A percentile compares a stretch with the other conserved stretches of the same genome.
Conservation (phyloP, 37 sponge, comb jelly and placozoan genomes). For the Ephydatia muelleri region DNA sequence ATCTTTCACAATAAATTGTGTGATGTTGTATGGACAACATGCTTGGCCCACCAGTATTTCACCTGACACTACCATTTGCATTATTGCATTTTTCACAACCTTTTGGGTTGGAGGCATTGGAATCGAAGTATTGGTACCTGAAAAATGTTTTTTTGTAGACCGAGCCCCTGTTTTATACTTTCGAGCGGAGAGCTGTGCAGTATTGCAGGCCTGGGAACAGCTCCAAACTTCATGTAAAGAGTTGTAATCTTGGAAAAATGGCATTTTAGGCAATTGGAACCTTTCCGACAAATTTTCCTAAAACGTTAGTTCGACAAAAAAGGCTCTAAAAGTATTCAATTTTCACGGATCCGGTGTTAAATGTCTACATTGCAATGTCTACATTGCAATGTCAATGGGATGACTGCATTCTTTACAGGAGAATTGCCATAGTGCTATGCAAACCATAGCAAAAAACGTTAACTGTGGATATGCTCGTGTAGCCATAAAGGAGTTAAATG, state of each 20-base stretch:
- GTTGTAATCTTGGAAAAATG: neutral
- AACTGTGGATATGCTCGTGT: no score
- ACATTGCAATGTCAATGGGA: no score
- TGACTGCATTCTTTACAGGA: no score
- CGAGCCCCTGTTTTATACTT: neutral
- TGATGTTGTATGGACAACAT: neutral
- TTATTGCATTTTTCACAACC: neutral
- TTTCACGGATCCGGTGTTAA: no score
- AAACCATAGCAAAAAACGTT: no score
- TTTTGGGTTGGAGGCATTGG: neutral
- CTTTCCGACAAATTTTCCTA: neutral
- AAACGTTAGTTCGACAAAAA: no score
- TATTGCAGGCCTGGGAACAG: no score
- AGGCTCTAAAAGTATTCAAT: no score
- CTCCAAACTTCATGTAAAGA: slow-evolving; percentile 13
- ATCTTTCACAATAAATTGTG: neutral
- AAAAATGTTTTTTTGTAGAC: neutral
- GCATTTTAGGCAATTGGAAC: slow-evolving; percentile 9
- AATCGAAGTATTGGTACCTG: neutral
- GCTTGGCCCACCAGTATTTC: neutral
- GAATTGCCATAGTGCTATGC: no score
- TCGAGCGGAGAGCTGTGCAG: neutral
- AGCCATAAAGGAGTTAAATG: no score
- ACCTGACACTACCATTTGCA: neutral
- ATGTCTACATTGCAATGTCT: no score